Evolutionary conservation across 2,797 vertebrate species (phyloP).

Genomic region (Emys orbicularis): DNA sequence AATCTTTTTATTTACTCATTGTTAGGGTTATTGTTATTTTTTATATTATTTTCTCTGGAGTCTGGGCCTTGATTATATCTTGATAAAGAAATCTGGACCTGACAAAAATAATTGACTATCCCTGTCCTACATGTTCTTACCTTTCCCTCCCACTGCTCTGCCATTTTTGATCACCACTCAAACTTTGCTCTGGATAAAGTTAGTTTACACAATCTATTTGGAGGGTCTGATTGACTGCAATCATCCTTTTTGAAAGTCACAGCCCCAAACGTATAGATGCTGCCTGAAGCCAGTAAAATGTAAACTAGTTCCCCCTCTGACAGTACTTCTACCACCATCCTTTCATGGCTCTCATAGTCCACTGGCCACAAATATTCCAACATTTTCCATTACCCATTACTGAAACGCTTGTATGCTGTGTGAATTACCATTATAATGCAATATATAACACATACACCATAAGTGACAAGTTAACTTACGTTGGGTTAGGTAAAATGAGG

Average conservation of each 20-base stretch:
- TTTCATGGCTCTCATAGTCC: not conserved
- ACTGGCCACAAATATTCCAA: not conserved
- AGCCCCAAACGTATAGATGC: not conserved
- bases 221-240: not conserved
- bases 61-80: too few relatives aligned
- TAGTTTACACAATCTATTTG: not conserved
- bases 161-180: not conserved
- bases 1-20: too few relatives aligned
- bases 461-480: not conserved
- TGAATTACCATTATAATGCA: not conserved
- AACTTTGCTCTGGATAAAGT: not conserved
- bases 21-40: too few relatives aligned
- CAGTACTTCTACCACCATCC: not conserved
- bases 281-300: not conserved
- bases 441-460: not conserved
- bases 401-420: not conserved
- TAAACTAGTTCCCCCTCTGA: not conserved
- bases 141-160: not conserved
- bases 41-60: too few relatives aligned
- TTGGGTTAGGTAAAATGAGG: not conserved
- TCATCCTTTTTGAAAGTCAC: not conserved
- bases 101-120: too few relatives aligned
- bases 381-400: not conserved
- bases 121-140: not conserved
- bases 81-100: too few relatives aligned